Evolutionary conservation across 2,888 invertebrate genomes (phyloP).

Genomic region (Cantharis rufa): DNA sequence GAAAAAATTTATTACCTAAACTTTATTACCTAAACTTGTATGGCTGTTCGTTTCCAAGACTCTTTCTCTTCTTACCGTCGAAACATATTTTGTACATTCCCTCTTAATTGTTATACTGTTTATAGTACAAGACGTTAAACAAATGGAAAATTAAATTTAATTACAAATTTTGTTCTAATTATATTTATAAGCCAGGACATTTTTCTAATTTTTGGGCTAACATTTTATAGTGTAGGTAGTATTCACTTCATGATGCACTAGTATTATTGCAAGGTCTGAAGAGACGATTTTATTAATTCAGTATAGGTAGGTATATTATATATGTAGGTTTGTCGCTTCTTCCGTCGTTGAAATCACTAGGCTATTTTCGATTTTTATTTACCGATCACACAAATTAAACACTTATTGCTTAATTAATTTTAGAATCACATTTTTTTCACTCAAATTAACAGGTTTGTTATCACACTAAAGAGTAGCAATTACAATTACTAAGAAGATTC

Average conservation of each 20-base stretch:
- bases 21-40: conserved; percentile 18
- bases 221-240: neutral
- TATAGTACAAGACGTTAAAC: neutral
- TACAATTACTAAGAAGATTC: neutral
- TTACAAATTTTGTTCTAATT: neutral
- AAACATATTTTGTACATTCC: conserved; percentile 17
- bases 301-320: too few relatives aligned
- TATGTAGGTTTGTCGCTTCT: neutral
- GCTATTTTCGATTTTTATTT: neutral
- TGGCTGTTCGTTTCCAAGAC: conserved; percentile 7
- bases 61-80: conserved; percentile 6
- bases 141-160: neutral
- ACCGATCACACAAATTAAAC: neutral
- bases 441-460: neutral
- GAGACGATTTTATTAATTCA: neutral
- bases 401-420: neutral
- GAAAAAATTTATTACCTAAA: neutral
- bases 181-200: neutral
- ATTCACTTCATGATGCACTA: neutral
- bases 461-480: neutral
- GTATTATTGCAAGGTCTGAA: neutral
- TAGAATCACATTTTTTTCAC: neutral
- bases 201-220: neutral
- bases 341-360: neutral
- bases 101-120: neutral